These are phyloP conservation scores for Pseudorhiza aurosa DNA, from an alignment of 30 jellyfish, hydroid and myxozoan genomes.

Conservation along the genomic window DNA sequence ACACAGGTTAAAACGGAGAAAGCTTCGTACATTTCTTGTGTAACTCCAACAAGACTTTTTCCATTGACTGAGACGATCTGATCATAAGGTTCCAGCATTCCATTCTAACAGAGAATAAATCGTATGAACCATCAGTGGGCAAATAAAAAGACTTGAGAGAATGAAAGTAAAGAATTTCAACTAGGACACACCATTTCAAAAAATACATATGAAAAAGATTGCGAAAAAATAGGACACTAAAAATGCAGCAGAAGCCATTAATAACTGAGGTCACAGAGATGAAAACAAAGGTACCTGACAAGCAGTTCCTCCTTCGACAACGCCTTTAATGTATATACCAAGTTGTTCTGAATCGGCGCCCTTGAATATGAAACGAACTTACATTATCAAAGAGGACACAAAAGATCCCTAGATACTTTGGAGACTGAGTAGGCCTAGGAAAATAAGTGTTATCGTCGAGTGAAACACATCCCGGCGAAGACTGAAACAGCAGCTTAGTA, in stretches of 20 bases:
- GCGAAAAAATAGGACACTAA: too few relatives aligned
- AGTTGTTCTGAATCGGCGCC: slow-evolving; percentile 77
- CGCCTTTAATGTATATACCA: slow-evolving; percentile 95
- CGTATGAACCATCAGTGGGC: not conserved
- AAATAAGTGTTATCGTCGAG: too few relatives aligned
- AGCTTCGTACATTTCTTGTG: slow-evolving; percentile 83
- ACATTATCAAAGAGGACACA: too few relatives aligned
- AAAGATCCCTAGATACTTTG: too few relatives aligned
- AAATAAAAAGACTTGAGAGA: not conserved
- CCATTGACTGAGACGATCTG: slow-evolving; percentile 90
- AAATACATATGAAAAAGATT: not conserved
- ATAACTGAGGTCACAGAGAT: too few relatives aligned
- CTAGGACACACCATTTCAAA: not conserved
- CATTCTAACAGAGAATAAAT: slow-evolving; percentile 67
- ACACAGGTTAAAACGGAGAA: not conserved
- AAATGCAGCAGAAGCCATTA: not conserved
- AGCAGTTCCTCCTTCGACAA: slow-evolving; percentile 92
- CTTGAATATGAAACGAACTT: too few relatives aligned
- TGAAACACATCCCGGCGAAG: too few relatives aligned
- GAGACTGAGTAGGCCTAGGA: too few relatives aligned
- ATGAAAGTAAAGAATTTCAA: not conserved
- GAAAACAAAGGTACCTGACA: slow-evolving; percentile 64
- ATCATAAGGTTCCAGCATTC: slow-evolving; percentile 91
- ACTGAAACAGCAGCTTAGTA: too few relatives aligned
- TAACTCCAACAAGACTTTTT: slow-evolving; percentile 85